Evolutionary conservation across 2,888 invertebrate species (phyloP).

Genomic region (Dryomyza anilis): DNA sequence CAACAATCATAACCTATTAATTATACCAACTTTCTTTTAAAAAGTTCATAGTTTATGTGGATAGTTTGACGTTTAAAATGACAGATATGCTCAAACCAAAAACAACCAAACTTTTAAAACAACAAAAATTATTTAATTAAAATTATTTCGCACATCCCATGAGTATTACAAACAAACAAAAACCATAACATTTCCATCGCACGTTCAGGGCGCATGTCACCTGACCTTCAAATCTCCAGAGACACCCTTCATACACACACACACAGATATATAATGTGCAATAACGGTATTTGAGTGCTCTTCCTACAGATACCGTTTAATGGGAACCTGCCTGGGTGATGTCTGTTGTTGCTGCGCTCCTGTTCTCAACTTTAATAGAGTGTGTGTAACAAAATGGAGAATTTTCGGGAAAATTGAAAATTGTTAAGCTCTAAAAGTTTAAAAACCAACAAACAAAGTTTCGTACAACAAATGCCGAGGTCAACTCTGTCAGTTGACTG

Average conservation of each 20-base stretch:
- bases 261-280: not conserved
- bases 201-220: slow-evolving; percentile 46
- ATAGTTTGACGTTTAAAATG: no score
- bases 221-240: slow-evolving; percentile 48
- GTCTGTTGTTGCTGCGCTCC: slow-evolving; percentile 39
- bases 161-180: not conserved
- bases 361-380: slow-evolving; percentile 50
- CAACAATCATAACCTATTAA: no score
- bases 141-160: not conserved
- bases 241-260: not conserved
- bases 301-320: not conserved
- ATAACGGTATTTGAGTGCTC: no score
- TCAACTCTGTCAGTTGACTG: not conserved
- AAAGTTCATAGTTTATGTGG: no score
- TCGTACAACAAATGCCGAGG: not conserved
- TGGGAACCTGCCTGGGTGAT: not conserved
- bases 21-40: no score
- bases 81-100: no score
- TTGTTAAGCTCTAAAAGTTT: no score
- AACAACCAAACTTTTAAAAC: no score
- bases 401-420: slow-evolving; percentile 5
- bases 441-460: not conserved
- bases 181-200: not conserved
- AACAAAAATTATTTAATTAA: no score
- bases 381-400: slow-evolving; percentile 47